Evolutionary conservation across 2,888 invertebrate species (phyloP).

Genomic region (Amphipyra berbera): DNA sequence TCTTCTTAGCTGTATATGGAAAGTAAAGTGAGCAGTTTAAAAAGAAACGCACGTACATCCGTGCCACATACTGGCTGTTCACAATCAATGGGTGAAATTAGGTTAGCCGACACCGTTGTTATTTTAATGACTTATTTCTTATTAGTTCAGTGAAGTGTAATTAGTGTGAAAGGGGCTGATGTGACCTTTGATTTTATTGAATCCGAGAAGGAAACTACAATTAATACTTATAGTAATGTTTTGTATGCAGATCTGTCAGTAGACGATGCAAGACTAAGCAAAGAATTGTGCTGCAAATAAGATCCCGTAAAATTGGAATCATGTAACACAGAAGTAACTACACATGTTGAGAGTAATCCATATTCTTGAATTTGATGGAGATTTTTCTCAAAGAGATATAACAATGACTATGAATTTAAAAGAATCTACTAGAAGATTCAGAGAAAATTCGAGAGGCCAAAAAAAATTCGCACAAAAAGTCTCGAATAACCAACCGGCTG

Average conservation of each 20-base stretch:
- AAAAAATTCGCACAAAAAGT: constrained; percentile 53
- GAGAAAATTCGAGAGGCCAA: constrained; percentile 23
- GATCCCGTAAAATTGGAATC: neutral
- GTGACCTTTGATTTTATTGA: constrained; percentile 4
- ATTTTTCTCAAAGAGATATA: no score
- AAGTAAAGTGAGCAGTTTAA: constrained; percentile 38
- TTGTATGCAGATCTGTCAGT: neutral
- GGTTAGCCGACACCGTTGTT: constrained; percentile 63
- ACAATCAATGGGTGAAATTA: constrained; percentile 73
- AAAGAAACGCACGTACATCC: constrained; percentile 66
- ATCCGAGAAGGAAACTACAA: neutral
- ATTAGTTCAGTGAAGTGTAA: constrained; percentile 24
- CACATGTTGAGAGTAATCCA: no score
- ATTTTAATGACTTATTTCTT: constrained; percentile 37
- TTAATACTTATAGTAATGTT: neutral
- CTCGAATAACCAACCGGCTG: constrained; percentile 36
- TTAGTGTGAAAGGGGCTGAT: constrained; percentile 1
- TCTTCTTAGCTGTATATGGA: constrained; percentile 12
- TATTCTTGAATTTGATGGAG: no score
- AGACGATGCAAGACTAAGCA: neutral
- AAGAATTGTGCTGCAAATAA: neutral
- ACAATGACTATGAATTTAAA: neutral
- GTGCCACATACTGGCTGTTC: constrained; percentile 59
- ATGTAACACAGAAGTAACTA: no score
- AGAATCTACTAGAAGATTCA: constrained; percentile 8